phyloP scores from a whole-genome alignment of 2,797 vertebrate genomes.

The Pagetopsis macropterus region DNA sequence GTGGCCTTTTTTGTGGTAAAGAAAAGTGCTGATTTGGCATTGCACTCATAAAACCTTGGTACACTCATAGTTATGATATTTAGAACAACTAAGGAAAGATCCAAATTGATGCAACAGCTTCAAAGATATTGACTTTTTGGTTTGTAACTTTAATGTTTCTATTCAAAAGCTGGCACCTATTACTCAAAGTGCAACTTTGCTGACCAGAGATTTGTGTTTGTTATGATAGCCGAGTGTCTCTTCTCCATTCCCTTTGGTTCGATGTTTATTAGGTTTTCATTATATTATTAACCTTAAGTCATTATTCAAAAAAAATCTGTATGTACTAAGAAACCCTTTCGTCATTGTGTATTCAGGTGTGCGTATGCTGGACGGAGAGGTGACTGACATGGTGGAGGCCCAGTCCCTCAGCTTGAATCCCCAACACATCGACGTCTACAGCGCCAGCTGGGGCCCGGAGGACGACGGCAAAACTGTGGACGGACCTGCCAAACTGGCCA shows the following conservation, averaged over 20 bases:
- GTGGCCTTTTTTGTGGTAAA: background rate
- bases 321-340: constrained; percentile 10
- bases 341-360: constrained; percentile 84
- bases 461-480: constrained; percentile 98
- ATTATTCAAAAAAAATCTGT: background rate
- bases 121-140: background rate
- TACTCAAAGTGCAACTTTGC: background rate
- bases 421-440: constrained; percentile 97
- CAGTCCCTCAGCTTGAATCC: constrained; percentile 95
- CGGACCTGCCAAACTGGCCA: constrained; percentile 93
- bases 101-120: background rate
- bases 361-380: constrained; percentile 98
- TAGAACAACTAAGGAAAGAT: background rate
- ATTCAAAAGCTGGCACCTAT: constrained; percentile 1
- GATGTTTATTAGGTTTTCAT: background rate
- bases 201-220: background rate
- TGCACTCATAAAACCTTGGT: background rate
- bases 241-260: background rate
- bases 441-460: constrained; percentile 98
- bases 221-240: background rate
- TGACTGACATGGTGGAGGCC: constrained; percentile 97
- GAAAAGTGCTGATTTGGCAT: background rate
- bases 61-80: background rate
- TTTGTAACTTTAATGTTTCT: background rate
- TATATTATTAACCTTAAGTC: background rate